Evolutionary conservation across 2,797 vertebrate genomes (phyloP), one percentile per base, ranked within the genome.

Genomic region (Bradypus variegatus): DNA sequence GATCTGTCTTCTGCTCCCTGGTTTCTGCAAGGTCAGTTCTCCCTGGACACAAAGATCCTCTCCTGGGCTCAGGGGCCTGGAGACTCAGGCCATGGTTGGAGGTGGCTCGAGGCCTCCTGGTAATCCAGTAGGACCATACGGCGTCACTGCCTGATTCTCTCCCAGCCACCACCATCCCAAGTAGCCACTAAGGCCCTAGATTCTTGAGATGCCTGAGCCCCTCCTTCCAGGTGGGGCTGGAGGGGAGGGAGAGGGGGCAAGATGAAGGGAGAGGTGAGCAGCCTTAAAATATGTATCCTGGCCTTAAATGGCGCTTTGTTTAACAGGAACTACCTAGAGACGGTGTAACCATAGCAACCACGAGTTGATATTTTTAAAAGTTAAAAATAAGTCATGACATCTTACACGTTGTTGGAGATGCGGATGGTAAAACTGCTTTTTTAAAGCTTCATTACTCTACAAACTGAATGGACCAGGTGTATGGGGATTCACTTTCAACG

Each of bases 361-460:
- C 93, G 94, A 96, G 95, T 94, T 84, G 94, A 90, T 95, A 95
- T 96, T 96, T 95, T 95, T n/a, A 93, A 96, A 96, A 96, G 96
- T 96, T 96, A 96, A 96, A 96, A 96, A 96, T 96, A 96, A 96
- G 96, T 95, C 93, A 94, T 96, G 95, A 96, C 96, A 96, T 96
- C 94, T 96, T 95, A 93, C 93, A 93, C 94, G 93, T 94, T 95
- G 91, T 86, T 82, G 84, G 94, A 96, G 91, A 91, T 87, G 77
- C 93, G 94, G 93, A 92, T 80, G 91, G 94, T 48, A 91, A 94
- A 91, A 81, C 91, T 90, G 91, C 93, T 89, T 94, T 94, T 88
- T 88, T 27, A 90, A 95, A 95, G 79, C 76, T 80, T 94, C 12
- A 13, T 82, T 91, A 86, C 76, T 94, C 86, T 73, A 89, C 38